Evolutionary conservation across 2,797 vertebrate species (phyloP), one percentile per base, ranked within the genome.

Genomic region (Scolopax rusticola): DNA sequence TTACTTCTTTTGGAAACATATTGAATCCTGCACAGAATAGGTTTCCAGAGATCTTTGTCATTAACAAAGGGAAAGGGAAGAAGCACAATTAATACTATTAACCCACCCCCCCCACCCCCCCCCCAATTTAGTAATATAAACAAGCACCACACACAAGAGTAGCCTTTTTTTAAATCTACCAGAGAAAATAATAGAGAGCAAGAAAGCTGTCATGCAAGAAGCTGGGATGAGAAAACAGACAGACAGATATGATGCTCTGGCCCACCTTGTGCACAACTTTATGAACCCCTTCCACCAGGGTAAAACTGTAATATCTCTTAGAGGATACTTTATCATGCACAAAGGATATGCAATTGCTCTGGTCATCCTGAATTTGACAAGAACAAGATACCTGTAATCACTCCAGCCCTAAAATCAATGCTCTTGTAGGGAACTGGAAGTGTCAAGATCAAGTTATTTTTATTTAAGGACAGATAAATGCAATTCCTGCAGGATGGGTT

Each of bases 101-200:
- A 56, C 32, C 0, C 3, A n/a, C 20, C 8, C 2, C 2, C 7
- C 36, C 7, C 20, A 8, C 2, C 2, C 32, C 0, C 3, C 20
- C 8, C 2, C 2, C 32, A 54, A 71, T 68, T 24, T 24, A 60
- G 61, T 53, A 48, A 41, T 27, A 32, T 8, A 68, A 68, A 73
- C 9, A 56, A 76, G 38, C 17, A 87, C 19, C 57, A 47, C 0
- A 2, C 17, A 21, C 5, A 79, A 38, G 4, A 84, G 21, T 9
- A 92, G 41, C 8, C 40, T 77, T 77, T 79, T 79, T 73, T 10
- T 0, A 89, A 90, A 74, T 53, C 56, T 64, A 51, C 8, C 16
- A 86, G n/a, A 87, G 33, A 59, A 19, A 86, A 61, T 16, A 92
- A 56, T 14, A 41, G 7, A 71, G 30, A 81, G 21, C 28, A 69